Base-by-base conservation (phyloP, 2,888 invertebrate species). In the Asteroscopus sphinx region DNA sequence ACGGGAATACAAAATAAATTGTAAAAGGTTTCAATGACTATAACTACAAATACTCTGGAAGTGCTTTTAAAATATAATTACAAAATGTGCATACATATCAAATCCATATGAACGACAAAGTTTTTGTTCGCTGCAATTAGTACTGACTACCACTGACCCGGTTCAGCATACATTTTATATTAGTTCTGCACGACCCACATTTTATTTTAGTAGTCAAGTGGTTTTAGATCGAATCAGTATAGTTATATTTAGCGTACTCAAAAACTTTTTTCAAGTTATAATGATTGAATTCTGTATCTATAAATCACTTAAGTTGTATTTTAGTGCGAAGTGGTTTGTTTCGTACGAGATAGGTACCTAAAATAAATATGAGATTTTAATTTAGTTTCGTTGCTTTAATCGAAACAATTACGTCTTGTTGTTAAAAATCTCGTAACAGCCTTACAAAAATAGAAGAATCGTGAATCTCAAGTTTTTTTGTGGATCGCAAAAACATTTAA, bases 101-200 rank as follows among this genome's bases (percentile, higher is more conserved):
- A 46, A 26, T 44, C 6, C 9, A 35, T 7, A 36, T 36, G 17
- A 25, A 39, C 46, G 39, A 36, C 13, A 28, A 55, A 53, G 33
- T 48, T 68, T 68, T 68, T 30, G 35, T 33, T 6, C n/a, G 12
- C 44, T 39, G 49, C 46, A 52, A 52, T 62, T 47, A 52, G 55
- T 40, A 45, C 44, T 33, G 58, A 49, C 33, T 47, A 52, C 51
- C 37, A 45, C 44, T 33, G 58, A 49, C 33, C 39, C 13, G 16
- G 12, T 46, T 42, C 26, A 33, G 26, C 37, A 26, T 49, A 47
- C 25, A 60, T 53, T 56, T 65, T 60, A 56, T 53, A 65, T 66
- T 35, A 47, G 39, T 32, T 55, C 36, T n/a, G 35, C 44, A 26
- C 12, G 57, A 52, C 59, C 68, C 37, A 45, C n/a, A 61, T 69